Evolutionary conservation across 2,888 invertebrate species (phyloP).

Genomic region (Cerceris ruficornis): DNA sequence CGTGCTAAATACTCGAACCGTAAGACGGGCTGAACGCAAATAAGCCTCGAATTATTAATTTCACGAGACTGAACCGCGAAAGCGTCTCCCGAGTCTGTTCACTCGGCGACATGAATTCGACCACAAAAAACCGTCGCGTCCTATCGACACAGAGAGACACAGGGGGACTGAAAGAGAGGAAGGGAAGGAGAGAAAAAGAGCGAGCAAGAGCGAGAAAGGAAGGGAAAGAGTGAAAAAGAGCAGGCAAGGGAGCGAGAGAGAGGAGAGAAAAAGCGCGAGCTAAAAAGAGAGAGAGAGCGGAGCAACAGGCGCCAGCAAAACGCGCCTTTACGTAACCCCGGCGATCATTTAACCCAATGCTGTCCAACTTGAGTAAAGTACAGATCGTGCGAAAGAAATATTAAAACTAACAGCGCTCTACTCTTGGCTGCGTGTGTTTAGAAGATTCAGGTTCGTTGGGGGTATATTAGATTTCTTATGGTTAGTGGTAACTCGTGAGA

Average conservation of each 20-base stretch:
- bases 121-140: slow-evolving; percentile 61
- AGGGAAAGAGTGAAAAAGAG: neutral
- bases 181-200: slow-evolving; percentile 23
- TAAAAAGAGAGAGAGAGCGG: slow-evolving; percentile 26
- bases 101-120: slow-evolving; percentile 46
- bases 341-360: slow-evolving; percentile 70
- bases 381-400: slow-evolving; percentile 9
- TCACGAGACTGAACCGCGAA: slow-evolving; percentile 1
- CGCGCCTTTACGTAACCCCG: slow-evolving; percentile 74
- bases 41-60: slow-evolving; percentile 26
- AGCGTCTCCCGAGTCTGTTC: slow-evolving; percentile 24
- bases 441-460: no score
- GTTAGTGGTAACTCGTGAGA: no score
- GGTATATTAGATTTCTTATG: no score
- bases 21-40: neutral
- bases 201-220: slow-evolving; percentile 9
- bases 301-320: slow-evolving; percentile 73
- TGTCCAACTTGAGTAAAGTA: slow-evolving; percentile 39
- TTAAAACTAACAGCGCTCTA: slow-evolving; percentile 10
- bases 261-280: slow-evolving; percentile 27
- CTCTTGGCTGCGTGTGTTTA: neutral
- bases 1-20: neutral
- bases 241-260: neutral
- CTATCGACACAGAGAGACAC: slow-evolving; percentile 38
- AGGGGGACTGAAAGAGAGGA: neutral